Evolutionary conservation across 2,113 vertebrate species (phyloP), one percentile per base, ranked within the genome.

Genomic region (Rostratula benghalensis): DNA sequence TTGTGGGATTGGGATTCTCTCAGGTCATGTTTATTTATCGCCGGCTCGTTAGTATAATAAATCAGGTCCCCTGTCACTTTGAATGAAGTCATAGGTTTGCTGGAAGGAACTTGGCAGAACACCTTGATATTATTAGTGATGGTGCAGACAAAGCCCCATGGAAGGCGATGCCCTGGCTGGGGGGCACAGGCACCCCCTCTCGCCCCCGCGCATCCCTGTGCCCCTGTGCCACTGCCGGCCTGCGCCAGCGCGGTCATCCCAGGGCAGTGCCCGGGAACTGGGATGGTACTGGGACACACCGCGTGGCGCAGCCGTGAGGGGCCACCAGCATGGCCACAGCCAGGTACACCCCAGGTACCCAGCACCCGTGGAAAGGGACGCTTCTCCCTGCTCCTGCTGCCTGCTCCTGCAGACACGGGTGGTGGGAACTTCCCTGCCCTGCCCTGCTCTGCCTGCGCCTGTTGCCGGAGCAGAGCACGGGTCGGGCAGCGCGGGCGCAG

Each of bases 81-180:
- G 86, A 96, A 95, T 87, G 90, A 97, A 94, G 88, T 92, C 87
- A 93, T 75, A 93, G 95, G 86, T 92, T 93, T 69, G 82, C 84
- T 95, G 85, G 84, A 96, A 94, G 73, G 73, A 93, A 95, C 93
- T 97, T 97, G 98, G 97, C 97, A 98, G 97, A 91, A 97, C 96
- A 97, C 93, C 95, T 95, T 95, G 97, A 95, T 97, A 96, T 96
- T 94, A 97, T 97, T 97, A 89, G 81, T 60, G 92, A 60, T 81
- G 93, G 81, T 68, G 82, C 9, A 6, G 93, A 94, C 93, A 93
- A 93, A 97, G 93, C 67, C 91, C 79, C 88, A 39, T 95, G 97
- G 61, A 90, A 96, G 91, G 96, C 88, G 13, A 95, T 93, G 96
- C 87, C 75, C 67, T 89, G 93, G 92, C 60, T 9, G 6, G 64